Base-by-base conservation (phyloP, 1,140 invertebrate genomes). In the Drosophila seguyi region DNA sequence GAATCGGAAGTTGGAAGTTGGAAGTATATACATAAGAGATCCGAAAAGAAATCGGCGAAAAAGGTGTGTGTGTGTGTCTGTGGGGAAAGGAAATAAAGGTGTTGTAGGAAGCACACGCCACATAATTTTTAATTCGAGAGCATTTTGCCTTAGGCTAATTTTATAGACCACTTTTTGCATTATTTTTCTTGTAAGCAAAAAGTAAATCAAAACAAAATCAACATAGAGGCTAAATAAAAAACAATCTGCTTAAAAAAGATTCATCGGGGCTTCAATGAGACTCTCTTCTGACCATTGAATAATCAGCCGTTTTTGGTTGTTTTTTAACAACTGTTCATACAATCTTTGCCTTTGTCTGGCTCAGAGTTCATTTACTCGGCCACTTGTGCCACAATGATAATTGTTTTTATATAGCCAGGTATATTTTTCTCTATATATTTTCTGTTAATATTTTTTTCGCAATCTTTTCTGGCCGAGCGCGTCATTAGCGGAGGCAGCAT, bases 301-400 rank as follows among this genome's bases (percentile, higher is more conserved):
- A 86, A 86, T 87, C 60, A 53, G 42, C 47, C 56, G 50, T 55
- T 58, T 58, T 66, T 50, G 13, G 8, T 75, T 75, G 14, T 79
- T 57, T 77, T 88, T 84, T 16, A 60, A 71, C 85, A 88, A 75
- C 77, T 84, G 80, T 56, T 88, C 38, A 44, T 18, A 68, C 42
- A 67, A 68, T 55, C 36, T 61, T 78, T 48, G 62, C 44, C 66
- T 78, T 71, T 78, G 75, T 78, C 22, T 42, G n/a, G 44, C 25
- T 39, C 27, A 38, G 57, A 65, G 85, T 90, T 87, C 85, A 76
- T 87, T 88, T 88, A 72, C 83, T 68, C 53, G 56, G 53, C 10
- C 57, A 81, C 62, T 58, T 79, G 48, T 58, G 39, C 57, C 81
- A 62, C 58, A 57, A 69, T 84, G 76, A 74, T 87, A 57, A 77